Conservation (phyloP, 2,888 invertebrate genomes). For the Parelbella ahira region DNA sequence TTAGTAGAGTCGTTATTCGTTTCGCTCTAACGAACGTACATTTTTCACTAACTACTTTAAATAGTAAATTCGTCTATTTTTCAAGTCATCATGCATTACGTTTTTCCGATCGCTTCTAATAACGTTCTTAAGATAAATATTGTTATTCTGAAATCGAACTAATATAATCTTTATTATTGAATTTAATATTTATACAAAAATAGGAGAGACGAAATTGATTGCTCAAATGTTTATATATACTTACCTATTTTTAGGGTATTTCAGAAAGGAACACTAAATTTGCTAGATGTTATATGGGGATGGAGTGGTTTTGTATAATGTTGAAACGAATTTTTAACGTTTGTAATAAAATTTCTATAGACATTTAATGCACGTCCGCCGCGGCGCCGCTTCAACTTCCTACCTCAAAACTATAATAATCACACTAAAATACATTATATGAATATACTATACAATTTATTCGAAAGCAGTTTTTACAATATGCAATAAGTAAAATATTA, state of each 20-base stretch:
- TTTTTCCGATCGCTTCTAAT: constrained; percentile 70
- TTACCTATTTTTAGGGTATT: constrained; percentile 76
- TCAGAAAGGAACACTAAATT: constrained; percentile 74
- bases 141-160: constrained; percentile 58
- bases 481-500: constrained; percentile 63
- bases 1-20: constrained; percentile 46
- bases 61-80: constrained; percentile 63
- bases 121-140: constrained; percentile 53
- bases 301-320: constrained; percentile 74
- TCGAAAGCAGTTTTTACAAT: constrained; percentile 66
- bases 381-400: constrained; percentile 49
- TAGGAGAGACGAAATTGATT: constrained; percentile 77
- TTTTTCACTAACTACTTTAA: constrained; percentile 52
- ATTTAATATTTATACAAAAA: constrained; percentile 76
- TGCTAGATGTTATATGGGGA: constrained; percentile 71
- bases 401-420: constrained; percentile 67
- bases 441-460: constrained; percentile 58
- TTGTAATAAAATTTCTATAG: constrained; percentile 55
- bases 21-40: constrained; percentile 57
- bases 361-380: constrained; percentile 38
- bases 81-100: constrained; percentile 71
- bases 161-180: constrained; percentile 66
- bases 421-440: constrained; percentile 56
- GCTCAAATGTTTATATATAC: constrained; percentile 80
- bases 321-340: constrained; percentile 75